Percentiles rank a stretch among this genome's conserved stretches.
Evolutionary conservation across 2,888 invertebrate genomes (phyloP).

Genomic region (Entomobrya proxima): DNA sequence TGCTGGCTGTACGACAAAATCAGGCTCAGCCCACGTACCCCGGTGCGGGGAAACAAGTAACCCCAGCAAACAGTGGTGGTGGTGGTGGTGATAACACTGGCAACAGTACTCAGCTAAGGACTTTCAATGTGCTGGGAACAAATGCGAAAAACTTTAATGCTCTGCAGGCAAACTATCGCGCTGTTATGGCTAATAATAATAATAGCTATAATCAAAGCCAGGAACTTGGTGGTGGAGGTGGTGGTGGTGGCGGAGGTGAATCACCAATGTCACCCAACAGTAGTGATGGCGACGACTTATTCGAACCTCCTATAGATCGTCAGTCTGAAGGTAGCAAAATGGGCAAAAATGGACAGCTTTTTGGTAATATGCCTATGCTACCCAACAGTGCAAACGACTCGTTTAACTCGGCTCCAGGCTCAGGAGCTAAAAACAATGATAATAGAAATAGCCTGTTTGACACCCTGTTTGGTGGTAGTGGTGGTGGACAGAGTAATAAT

Average conservation of each 20-base stretch:
- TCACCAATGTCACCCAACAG: conserved; percentile 94
- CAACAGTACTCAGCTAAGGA: conserved; percentile 15
- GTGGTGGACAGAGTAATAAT: too few relatives aligned
- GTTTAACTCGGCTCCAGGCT: conserved; percentile 19
- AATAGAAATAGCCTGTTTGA: conserved; percentile 69
- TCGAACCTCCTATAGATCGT: conserved; percentile 83
- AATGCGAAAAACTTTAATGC: conserved; percentile 19
- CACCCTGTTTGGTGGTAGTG: conserved; percentile 64
- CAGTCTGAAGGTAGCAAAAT: conserved; percentile 55
- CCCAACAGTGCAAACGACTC: conserved; percentile 21
- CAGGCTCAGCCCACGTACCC: conserved; percentile 44
- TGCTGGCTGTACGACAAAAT: conserved; percentile 50
- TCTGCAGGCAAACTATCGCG: conserved; percentile 29
- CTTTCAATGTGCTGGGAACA: conserved; percentile 6
- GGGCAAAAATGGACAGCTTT: conserved; percentile 29
- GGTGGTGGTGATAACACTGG: not conserved
- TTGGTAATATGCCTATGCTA: conserved; percentile 19
- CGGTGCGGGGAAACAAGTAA: conserved; percentile 15
- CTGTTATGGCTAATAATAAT: too few relatives aligned
- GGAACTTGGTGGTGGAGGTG: conserved; percentile 53
- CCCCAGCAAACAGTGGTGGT: not conserved
- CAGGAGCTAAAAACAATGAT: conserved; percentile 36
- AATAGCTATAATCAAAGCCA: conserved; percentile 27
- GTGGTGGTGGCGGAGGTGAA: conserved; percentile 70
- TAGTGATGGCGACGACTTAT: conserved; percentile 90